Conservation (phyloP, 2,888 invertebrate genomes). For the Thymelicus lineola region DNA sequence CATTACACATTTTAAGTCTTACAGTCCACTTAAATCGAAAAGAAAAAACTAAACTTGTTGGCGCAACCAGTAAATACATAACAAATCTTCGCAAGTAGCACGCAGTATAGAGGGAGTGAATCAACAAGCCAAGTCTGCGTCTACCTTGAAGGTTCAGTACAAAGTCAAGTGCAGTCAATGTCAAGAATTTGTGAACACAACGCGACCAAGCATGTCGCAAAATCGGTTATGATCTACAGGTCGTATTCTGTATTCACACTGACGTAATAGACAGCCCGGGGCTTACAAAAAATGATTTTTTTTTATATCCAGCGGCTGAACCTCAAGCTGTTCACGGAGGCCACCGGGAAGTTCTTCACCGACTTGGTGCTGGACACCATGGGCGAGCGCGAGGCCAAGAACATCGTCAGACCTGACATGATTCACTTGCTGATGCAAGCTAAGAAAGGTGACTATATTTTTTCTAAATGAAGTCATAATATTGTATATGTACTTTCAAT, state of each 20-base stretch:
- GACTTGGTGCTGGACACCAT: conserved; percentile 65
- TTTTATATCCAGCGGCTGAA: conserved; percentile 50
- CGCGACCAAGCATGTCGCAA: not conserved
- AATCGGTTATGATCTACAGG: not conserved
- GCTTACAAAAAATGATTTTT: not conserved
- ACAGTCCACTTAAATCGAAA: too few species aligned
- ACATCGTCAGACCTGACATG: conserved; percentile 74
- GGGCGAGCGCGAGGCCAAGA: conserved; percentile 61
- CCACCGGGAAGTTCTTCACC: conserved; percentile 58
- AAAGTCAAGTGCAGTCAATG: conserved; percentile 3
- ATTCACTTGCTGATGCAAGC: conserved; percentile 82
- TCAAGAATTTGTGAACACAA: not conserved
- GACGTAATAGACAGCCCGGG: too few species aligned
- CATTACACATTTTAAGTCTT: too few species aligned
- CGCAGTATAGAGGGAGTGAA: too few species aligned
- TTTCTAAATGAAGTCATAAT: too few species aligned
- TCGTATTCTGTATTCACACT: too few species aligned
- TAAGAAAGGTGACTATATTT: conserved; percentile 57
- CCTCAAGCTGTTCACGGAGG: conserved; percentile 47
- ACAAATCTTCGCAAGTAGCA: too few species aligned
- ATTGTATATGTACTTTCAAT: too few species aligned
- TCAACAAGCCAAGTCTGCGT: not conserved
- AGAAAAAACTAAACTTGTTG: too few species aligned
- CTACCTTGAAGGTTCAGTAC: not conserved
- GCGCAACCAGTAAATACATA: too few species aligned